A percentile compares a stretch with the other conserved stretches of the same genome.
These are phyloP conservation scores for Chaenogobius annularis DNA, from an alignment of 2,113 vertebrate genomes.

Conservation along the genomic window DNA sequence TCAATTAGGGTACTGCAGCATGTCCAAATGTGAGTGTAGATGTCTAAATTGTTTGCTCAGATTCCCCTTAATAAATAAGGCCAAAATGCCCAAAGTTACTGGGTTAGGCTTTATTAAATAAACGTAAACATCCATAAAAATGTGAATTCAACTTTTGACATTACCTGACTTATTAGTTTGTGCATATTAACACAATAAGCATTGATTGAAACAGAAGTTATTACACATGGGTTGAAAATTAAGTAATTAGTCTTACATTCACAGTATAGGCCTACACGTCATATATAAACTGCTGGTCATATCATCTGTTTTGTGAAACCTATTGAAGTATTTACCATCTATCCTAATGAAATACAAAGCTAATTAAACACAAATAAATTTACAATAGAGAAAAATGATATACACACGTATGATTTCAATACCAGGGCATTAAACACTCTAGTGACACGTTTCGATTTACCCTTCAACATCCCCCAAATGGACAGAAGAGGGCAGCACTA, in stretches of 20 bases:
- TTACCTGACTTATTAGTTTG: background rate
- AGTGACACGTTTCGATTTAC: background rate
- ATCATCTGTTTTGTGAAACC: background rate
- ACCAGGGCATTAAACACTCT: background rate
- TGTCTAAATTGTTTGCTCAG: background rate
- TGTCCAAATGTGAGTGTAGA: background rate
- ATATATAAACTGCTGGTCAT: conserved; percentile 3
- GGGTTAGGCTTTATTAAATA: conserved; percentile 1
- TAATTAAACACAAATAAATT: background rate
- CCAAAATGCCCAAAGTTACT: conserved; percentile 2
- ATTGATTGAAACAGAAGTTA: background rate
- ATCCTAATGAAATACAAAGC: conserved; percentile 20
- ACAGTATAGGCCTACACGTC: conserved; percentile 10
- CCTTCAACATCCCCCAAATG: conserved; percentile 9
- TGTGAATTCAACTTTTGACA: background rate
- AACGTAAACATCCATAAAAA: conserved; percentile 1
- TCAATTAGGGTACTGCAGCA: too few species aligned
- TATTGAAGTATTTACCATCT: conserved; percentile 9
- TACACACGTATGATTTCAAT: conserved; percentile 3
- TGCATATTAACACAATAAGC: background rate
- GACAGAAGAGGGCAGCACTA: conserved; percentile 69
- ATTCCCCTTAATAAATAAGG: background rate
- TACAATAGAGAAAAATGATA: background rate
- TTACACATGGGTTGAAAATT: background rate
- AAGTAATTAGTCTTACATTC: background rate